phyloP scores from a whole-genome alignment of 1,140 invertebrate genomes.

The Mercenaria mercenaria region DNA sequence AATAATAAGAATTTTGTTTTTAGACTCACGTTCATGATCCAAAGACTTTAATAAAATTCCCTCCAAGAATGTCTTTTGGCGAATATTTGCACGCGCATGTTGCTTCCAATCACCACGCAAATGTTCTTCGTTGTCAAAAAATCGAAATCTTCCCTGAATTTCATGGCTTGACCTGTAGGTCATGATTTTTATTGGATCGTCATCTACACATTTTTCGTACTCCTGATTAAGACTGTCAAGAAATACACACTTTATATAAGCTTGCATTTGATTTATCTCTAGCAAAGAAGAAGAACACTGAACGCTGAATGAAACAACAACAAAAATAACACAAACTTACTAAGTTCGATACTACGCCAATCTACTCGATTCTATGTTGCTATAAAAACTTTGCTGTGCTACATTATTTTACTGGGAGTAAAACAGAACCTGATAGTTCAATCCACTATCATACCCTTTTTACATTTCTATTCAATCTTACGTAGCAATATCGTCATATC shows the following conservation, averaged over 20 bases:
- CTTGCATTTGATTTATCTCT: slow-evolving; percentile 42
- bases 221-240: slow-evolving; percentile 15
- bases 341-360: no score
- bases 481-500: no score
- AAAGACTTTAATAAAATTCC: slow-evolving; percentile 57
- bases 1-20: no score
- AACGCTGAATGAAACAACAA: no score
- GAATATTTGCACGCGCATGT: slow-evolving; percentile 55
- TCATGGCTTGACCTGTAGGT: slow-evolving; percentile 49
- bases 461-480: no score
- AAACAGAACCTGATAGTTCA: no score
- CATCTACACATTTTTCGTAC: not conserved
- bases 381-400: no score
- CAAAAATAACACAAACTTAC: no score
- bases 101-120: slow-evolving; percentile 60
- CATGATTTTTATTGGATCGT: slow-evolving; percentile 49
- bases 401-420: no score
- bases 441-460: no score
- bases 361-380: no score
- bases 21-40: slow-evolving; percentile 53
- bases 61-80: slow-evolving; percentile 61
- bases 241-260: slow-evolving; percentile 39
- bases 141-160: slow-evolving; percentile 60
- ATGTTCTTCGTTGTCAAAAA: slow-evolving; percentile 61
- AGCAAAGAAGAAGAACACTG: no score